Base-by-base conservation (phyloP, 2,113 vertebrate species). In the Colius striatus region DNA sequence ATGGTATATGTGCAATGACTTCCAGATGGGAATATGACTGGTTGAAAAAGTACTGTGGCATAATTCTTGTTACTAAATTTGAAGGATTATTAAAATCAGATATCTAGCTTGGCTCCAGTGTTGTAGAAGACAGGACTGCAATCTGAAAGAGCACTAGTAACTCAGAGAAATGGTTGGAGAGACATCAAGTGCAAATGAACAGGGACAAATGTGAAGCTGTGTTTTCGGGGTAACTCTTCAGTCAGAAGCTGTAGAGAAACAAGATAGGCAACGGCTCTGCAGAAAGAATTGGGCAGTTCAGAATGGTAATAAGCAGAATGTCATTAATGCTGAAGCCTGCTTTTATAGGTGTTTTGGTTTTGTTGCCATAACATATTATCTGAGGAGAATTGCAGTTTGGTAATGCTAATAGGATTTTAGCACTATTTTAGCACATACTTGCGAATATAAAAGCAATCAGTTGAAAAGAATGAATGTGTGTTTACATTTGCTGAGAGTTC, bases 1-100 rank as follows among this genome's bases (percentile, higher is more conserved):
- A 8, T 0, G 0, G 2, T 38, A 0, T 27, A 18, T 11, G 21
- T 89, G 43, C 68, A 57, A 63, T 2, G 3, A 50, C 32, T 81
- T 57, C 19, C 16, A 73, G 43, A 3, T 78, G 16, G 8, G 4
- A 50, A 17, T 48, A 3, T 2, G 1, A 38, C 22, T 47, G 32
- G 30, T 30, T 32, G 65, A 20, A 50, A 77, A 63, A 85, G 54
- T 22, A 55, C 16, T n/a, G 16, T 16, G 65, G 15, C 11, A 11
- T 29, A n/a, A 6, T 47, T 60, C 5, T 22, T 53, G 19, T 47
- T 78, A 26, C 7, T 5, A 78, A 41, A 77, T 50, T 60, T 22
- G 8, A 73, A 82, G 15, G 6, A 16, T 38, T 23, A 16, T 18
- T 81, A 47, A 58, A 50, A 78, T 45, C 8, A 38, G 22, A 18